Base-by-base conservation (phyloP, 1,140 invertebrate species). In the Pseudomyrmex flavicornis region DNA sequence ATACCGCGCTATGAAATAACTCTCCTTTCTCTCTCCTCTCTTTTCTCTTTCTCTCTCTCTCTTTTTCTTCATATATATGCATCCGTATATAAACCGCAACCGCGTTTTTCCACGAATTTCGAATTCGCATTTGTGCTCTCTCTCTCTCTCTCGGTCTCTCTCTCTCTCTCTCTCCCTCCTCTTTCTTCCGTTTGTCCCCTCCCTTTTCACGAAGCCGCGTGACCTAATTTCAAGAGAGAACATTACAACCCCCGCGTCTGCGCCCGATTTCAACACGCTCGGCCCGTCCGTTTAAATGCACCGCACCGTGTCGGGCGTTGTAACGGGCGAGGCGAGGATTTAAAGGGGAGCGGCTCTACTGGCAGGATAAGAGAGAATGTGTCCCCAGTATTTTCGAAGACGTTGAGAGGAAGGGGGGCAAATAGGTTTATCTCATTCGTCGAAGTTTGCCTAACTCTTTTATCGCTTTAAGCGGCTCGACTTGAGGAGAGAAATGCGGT, bases 111-210 rank as follows among this genome's bases (percentile, higher is more conserved):
- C 66, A 46, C 66, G 54, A 58, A 72, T 80, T 70, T 80, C 66
- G 84, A 86, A 87, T 85, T 83, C 63, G 52, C 73, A 52, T 87
- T 69, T 58, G 22, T 56, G 26, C n/a, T n/a, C n/a, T n/a, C n/a
- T n/a, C n/a, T n/a, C n/a, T n/a, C n/a, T 17, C 0, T 17, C 17
- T 17, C 17, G 17, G 17, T 17, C 17, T 17, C 17, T 17, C 22
- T 50, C 3, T 52, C 7, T 12, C 8, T 10, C 20, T 5, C 15
- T 8, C 10, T 9, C 15, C 7, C 7, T 2, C 9, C 5, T 0
- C n/a, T 5, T 12, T 54, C 10, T 44, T 44, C 10, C 48, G 68
- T 65, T 75, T 74, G 54, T 69, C 54, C 48, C 8, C 65, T 13
- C 15, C 52, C 26, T 54, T 66, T 68, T n/a, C n/a, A n/a, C 13